Base-by-base conservation (phyloP, 2,888 invertebrate species). In the Drosophila recens region DNA sequence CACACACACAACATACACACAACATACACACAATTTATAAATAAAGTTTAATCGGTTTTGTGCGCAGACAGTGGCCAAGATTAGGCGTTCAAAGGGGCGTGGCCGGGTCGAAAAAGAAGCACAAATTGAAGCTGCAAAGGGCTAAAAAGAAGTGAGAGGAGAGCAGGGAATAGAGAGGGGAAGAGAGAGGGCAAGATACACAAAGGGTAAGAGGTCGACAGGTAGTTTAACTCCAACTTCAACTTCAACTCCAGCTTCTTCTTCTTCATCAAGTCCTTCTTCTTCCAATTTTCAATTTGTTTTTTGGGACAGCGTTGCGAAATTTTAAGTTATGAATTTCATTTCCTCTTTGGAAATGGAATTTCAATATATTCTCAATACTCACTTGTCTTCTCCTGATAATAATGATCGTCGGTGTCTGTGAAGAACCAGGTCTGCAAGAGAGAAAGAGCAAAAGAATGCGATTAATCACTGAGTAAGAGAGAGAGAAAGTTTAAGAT, bases 371-470 rank as follows among this genome's bases (percentile, higher is more conserved):
- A n/a, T n/a, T n/a, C n/a, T 17, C 17, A 10, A 73, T 92, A 96
- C 97, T 97, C 94, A 98, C 98, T 96, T 90, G 97, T 97, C 93
- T 95, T 95, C 86, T 95, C 94, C 92, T 96, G 96, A 90, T 96
- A 96, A 90, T 95, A 95, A 51, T 94, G 93, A 92, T 98, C 97
- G 90, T 97, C 96, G 72, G 95, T 95, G 93, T 98, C 98, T 62
- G 98, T 98, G 94, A 98, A 98, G 93, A 98, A 98, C 97, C 97
- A 98, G 66, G 96, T 98, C 98, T 98, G 96, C 78, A 95, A 93
- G 86, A 23, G 38, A 45, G 48, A 59, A 42, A 94, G 93, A 85
- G 46, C 61, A 46, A 56, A 6, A 67, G 54, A 42, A 56, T 45
- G 36, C 38, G 56, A 75, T 65, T 45, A 72, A 71, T 54, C 54